Evolutionary conservation across 2,888 invertebrate species (phyloP).

Genomic region (Tetranychus truncatus): DNA sequence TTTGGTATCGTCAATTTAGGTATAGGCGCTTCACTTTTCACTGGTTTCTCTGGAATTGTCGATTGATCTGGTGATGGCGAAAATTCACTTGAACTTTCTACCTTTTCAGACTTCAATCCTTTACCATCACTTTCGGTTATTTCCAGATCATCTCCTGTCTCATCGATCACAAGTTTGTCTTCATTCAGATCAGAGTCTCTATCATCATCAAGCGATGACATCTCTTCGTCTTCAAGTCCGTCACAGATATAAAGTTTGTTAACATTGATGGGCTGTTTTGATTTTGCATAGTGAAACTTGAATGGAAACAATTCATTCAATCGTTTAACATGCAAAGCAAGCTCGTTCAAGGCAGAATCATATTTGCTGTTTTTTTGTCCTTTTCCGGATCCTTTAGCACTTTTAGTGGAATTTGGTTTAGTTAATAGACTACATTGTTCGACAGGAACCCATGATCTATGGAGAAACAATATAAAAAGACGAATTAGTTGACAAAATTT

Average conservation of each 20-base stretch:
- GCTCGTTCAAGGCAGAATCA: conserved; percentile 47
- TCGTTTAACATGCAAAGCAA: conserved; percentile 53
- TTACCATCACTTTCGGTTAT: background rate
- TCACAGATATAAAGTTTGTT: conserved; percentile 26
- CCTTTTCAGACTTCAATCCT: background rate
- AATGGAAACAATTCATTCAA: conserved; percentile 48
- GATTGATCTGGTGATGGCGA: background rate
- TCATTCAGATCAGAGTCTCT: background rate
- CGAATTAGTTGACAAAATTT: too few species aligned
- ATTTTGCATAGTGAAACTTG: conserved; percentile 51
- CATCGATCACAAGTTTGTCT: background rate
- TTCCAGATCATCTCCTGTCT: background rate
- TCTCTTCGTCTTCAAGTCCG: background rate
- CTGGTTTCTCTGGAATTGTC: background rate
- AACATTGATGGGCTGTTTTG: conserved; percentile 49
- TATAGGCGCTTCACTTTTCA: background rate
- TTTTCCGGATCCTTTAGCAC: background rate
- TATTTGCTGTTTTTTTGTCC: conserved; percentile 37
- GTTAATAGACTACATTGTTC: conserved; percentile 67
- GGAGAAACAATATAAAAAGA: conserved; percentile 24
- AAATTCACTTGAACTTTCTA: background rate
- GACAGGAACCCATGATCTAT: conserved; percentile 61
- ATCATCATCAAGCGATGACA: background rate
- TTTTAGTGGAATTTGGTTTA: conserved; percentile 39
- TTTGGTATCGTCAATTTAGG: conserved; percentile 3